Evolutionary conservation across 2,888 invertebrate species (phyloP).

Genomic region (Sinhomidia bicolor): DNA sequence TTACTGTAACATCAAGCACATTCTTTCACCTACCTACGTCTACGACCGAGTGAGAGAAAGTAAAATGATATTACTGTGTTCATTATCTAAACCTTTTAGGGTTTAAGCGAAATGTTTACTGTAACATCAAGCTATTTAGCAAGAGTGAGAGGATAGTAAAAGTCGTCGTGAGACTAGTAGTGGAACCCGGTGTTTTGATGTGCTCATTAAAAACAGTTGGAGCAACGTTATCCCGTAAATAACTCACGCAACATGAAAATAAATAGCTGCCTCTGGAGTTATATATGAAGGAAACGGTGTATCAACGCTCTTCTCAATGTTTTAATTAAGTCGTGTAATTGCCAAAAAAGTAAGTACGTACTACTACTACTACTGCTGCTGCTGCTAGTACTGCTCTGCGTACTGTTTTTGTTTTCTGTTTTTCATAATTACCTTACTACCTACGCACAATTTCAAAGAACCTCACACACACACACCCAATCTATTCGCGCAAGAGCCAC

Average conservation of each 20-base stretch:
- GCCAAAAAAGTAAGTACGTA: conserved; percentile 49
- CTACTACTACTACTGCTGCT: not conserved
- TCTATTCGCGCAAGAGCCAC: not conserved
- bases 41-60: not conserved
- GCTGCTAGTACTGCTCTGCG: not conserved
- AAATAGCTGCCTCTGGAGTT: conserved; percentile 38
- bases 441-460: too few species aligned
- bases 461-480: too few species aligned
- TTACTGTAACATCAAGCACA: not conserved
- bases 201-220: conserved; percentile 20
- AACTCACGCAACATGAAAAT: conserved; percentile 18
- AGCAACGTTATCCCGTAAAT: conserved; percentile 27
- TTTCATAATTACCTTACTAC: not conserved
- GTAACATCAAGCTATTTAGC: not conserved
- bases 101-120: not conserved
- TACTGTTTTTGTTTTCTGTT: not conserved
- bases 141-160: not conserved
- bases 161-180: not conserved
- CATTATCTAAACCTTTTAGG: not conserved
- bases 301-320: conserved; percentile 21
- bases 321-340: conserved; percentile 70
- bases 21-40: not conserved
- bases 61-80: not conserved
- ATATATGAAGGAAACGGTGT: not conserved
- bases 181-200: conserved; percentile 11